phyloP scores from a whole-genome alignment of 2,888 invertebrate genomes.

The Salpingus planirostris region DNA sequence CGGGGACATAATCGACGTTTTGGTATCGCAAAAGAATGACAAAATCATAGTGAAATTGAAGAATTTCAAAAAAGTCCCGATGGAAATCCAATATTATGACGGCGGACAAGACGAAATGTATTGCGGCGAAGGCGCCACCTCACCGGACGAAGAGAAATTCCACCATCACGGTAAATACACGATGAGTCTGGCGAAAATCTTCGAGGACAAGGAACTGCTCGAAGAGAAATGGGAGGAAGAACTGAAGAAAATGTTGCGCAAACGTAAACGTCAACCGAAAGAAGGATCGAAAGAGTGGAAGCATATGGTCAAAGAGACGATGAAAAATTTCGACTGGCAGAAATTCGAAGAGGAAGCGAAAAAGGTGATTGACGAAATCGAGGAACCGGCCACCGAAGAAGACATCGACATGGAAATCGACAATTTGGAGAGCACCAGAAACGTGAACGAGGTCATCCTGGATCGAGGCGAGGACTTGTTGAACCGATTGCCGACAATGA shows the following conservation, averaged over 20 bases:
- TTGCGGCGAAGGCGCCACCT: constrained; percentile 63
- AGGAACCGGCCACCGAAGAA: constrained; percentile 29
- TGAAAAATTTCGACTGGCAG: constrained; percentile 58
- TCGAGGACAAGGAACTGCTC: constrained; percentile 65
- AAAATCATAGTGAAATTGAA: constrained; percentile 64
- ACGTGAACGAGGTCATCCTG: constrained; percentile 52
- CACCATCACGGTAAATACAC: constrained; percentile 49
- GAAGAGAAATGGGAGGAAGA: constrained; percentile 55
- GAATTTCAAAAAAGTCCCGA: constrained; percentile 65
- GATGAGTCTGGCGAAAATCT: constrained; percentile 61
- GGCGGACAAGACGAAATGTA: constrained; percentile 42
- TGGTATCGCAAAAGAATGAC: constrained; percentile 68
- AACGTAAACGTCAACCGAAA: constrained; percentile 34
- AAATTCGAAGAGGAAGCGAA: constrained; percentile 52
- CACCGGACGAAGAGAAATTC: constrained; percentile 46
- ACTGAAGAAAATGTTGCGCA: constrained; percentile 33
- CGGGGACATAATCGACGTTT: constrained; percentile 67
- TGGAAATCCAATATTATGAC: constrained; percentile 38
- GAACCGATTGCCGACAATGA: constrained; percentile 52
- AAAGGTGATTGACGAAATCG: constrained; percentile 42
- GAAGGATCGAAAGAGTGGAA: constrained; percentile 46
- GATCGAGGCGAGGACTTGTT: constrained; percentile 45
- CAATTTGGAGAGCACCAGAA: constrained; percentile 50
- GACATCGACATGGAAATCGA: constrained; percentile 45
- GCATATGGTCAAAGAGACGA: constrained; percentile 54